These are phyloP conservation scores for Luperina testacea DNA, from an alignment of 2,888 invertebrate genomes.

Conservation along the genomic window DNA sequence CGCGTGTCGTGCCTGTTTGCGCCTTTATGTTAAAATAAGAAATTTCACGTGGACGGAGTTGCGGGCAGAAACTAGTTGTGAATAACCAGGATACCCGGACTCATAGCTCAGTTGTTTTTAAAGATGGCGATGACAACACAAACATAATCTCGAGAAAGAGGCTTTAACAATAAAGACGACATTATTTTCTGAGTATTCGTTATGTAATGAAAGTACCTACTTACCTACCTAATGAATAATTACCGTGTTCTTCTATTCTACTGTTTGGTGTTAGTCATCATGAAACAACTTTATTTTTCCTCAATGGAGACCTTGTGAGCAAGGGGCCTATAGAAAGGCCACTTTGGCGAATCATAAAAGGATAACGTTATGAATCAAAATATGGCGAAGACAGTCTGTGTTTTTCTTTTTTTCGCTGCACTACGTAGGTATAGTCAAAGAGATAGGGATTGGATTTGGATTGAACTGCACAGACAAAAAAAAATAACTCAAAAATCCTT, in stretches of 20 bases:
- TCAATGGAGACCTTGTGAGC: neutral
- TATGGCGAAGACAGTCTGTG: too few species aligned
- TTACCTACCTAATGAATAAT: neutral
- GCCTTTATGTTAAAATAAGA: too few species aligned
- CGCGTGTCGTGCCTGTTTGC: too few species aligned
- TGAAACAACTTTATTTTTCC: neutral
- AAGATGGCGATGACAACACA: constrained; percentile 10
- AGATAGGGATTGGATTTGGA: too few species aligned
- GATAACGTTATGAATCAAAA: too few species aligned
- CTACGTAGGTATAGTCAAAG: too few species aligned
- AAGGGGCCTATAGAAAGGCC: too few species aligned
- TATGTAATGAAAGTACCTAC: constrained; percentile 6
- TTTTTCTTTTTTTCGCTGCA: too few species aligned
- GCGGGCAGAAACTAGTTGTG: neutral
- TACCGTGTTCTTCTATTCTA: neutral
- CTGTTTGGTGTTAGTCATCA: neutral
- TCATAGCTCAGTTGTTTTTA: neutral
- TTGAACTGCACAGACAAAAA: too few species aligned
- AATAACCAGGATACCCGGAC: constrained; percentile 31
- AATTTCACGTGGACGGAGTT: too few species aligned
- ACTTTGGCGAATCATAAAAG: too few species aligned
- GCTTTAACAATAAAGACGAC: constrained; percentile 26
- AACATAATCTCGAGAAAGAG: constrained; percentile 20
- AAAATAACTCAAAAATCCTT: too few species aligned
- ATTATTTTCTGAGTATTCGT: constrained; percentile 14